phyloP scores from a whole-genome alignment of 2,888 invertebrate genomes.

The Penaeus monodon region DNA sequence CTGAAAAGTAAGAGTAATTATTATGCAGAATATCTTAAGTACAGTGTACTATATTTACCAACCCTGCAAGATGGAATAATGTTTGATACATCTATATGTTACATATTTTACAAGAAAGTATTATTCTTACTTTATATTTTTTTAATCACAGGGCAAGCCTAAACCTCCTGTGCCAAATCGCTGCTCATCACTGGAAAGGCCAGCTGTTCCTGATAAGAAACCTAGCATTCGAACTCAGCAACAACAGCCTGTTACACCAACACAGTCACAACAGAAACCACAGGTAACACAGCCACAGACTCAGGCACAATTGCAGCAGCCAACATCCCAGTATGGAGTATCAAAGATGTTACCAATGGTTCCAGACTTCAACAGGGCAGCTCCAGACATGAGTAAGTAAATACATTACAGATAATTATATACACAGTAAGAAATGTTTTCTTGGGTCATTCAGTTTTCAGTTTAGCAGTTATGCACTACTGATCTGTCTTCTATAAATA shows the following conservation, averaged over 20 bases:
- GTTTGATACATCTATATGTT: no score
- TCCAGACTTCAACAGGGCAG: constrained; percentile 69
- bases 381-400: constrained; percentile 69
- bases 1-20: no score
- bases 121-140: background rate
- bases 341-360: constrained; percentile 65
- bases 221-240: constrained; percentile 39
- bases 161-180: constrained; percentile 83
- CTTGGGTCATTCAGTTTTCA: background rate
- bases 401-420: background rate
- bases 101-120: no score
- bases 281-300: constrained; percentile 32
- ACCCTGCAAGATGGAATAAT: no score
- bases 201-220: constrained; percentile 69
- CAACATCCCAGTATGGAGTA: constrained; percentile 46
- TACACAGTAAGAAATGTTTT: background rate
- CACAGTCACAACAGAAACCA: constrained; percentile 26
- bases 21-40: no score
- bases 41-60: no score
- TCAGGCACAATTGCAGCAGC: constrained; percentile 20
- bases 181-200: constrained; percentile 89
- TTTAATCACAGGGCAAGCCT: constrained; percentile 68
- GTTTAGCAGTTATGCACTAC: no score
- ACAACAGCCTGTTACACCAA: constrained; percentile 31
- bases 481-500: no score